Evolutionary conservation across 2,888 invertebrate species (phyloP).

Genomic region (Agonum fuliginosum): DNA sequence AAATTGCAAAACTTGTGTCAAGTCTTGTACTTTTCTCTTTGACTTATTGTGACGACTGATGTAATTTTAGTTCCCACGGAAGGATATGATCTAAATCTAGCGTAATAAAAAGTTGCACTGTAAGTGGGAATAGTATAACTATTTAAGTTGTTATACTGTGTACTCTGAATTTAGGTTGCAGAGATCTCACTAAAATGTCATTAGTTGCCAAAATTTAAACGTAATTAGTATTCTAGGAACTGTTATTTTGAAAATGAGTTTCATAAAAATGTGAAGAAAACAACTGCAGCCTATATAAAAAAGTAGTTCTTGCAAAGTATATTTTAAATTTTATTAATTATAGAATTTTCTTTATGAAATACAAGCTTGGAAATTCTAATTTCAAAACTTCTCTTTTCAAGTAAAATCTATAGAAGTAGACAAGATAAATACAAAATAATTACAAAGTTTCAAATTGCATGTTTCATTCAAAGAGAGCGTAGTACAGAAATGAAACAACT

Average conservation of each 20-base stretch:
- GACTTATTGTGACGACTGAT: neutral
- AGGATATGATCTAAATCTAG: conserved; percentile 27
- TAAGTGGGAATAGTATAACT: conserved; percentile 15
- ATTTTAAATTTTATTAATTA: conserved; percentile 4
- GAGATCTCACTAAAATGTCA: conserved; percentile 18
- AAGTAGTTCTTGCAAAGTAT: neutral
- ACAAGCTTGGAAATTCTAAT: conserved; percentile 3
- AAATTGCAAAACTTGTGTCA: conserved; percentile 35
- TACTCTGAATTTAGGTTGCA: neutral
- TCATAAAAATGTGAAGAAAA: neutral
- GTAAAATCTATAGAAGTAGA: neutral
- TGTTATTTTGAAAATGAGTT: neutral
- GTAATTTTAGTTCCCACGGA: neutral
- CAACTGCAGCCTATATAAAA: neutral
- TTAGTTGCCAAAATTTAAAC: neutral
- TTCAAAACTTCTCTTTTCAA: conserved; percentile 28
- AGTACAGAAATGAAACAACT: neutral
- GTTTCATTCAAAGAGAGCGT: neutral
- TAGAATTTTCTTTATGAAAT: conserved; percentile 11
- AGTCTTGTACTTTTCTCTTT: conserved; percentile 17
- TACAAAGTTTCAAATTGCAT: conserved; percentile 33
- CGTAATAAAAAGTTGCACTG: conserved; percentile 3
- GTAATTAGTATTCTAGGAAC: neutral
- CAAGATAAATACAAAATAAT: conserved; percentile 40
- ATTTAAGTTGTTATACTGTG: too few relatives aligned